Percentiles rank a stretch among this genome's conserved stretches.
phyloP scores from a whole-genome alignment of 2,888 invertebrate species.

The Prostheceraeus crozeri region DNA sequence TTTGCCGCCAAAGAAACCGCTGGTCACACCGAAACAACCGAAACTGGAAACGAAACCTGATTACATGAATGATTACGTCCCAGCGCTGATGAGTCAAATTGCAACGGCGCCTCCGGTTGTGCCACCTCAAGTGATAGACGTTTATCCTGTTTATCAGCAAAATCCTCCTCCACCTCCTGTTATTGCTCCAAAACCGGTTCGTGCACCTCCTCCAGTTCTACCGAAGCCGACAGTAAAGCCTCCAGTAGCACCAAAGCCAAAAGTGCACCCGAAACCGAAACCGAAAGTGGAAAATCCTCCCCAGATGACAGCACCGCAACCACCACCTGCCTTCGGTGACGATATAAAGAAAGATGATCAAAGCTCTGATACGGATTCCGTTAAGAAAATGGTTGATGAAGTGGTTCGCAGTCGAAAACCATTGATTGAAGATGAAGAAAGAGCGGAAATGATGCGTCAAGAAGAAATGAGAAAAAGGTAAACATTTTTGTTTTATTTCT shows the following conservation, averaged over 20 bases:
- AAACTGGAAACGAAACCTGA: conserved; percentile 12
- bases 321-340: not conserved
- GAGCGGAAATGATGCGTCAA: not conserved
- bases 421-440: conserved; percentile 3
- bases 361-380: not conserved
- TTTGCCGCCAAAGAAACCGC: no score
- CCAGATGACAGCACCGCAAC: not conserved
- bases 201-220: no score
- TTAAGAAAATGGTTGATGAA: conserved; percentile 25
- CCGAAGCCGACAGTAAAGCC: no score
- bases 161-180: no score
- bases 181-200: no score
- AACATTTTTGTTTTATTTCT: no score
- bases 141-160: no score
- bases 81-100: not conserved
- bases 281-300: not conserved
- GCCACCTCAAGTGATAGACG: no score
- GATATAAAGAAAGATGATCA: not conserved
- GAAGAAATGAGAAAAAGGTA: no score
- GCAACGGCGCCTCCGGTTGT: no score
- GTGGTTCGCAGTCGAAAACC: conserved; percentile 12
- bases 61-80: not conserved
- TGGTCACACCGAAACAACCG: not conserved
- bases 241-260: no score
- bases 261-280: no score